Evolutionary conservation across 2,888 invertebrate genomes (phyloP), one percentile per base, ranked within the genome.

Genomic region (Bembecia ichneumoniformis): DNA sequence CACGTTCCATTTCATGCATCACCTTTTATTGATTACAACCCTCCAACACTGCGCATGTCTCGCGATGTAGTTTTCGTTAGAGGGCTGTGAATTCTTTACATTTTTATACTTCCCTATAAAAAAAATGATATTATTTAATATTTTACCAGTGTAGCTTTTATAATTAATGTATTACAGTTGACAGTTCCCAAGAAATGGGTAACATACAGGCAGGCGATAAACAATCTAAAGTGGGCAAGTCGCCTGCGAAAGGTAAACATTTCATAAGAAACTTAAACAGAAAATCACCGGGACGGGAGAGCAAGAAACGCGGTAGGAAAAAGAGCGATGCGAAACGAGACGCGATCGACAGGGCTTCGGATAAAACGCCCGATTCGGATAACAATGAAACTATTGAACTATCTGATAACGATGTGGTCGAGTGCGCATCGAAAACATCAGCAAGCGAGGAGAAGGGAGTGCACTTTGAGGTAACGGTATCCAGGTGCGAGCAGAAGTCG

Each of bases 171-270:
- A 3, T 40, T 40, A 40, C 14, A 10, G 40, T 40, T 40, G 40
- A 40, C 28, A 40, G 13, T 14, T 44, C 15, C 9, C 13, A 28
- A 45, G 65, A 58, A 57, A 90, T 90, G 90, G 90, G 90, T 14
- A 90, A 90, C 59, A 81, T 69, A 55, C 89, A 89, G 71, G 66
- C 84, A 28, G 83, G 86, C 53, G 82, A 84, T 55, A 89, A 89
- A 67, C 82, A 83, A 55, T 56, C 71, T 43, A 89, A 89, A 68
- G 69, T 80, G 35, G 86, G 88, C 51, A 89, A 88, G 66, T 84
- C 88, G n/a, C 88, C 88, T n/a, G 82, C 87, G 3, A 89, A 89
- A 70, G 75, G 84, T 55, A 90, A 90, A 78, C 77, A 86, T 62
- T 87, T 89, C 59, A 88, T 89, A 55, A 87, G 87, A 59, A 87